Evolutionary conservation across 2,888 invertebrate genomes (phyloP), one percentile per base, ranked within the genome.

Genomic region (Heliconius ismenius): DNA sequence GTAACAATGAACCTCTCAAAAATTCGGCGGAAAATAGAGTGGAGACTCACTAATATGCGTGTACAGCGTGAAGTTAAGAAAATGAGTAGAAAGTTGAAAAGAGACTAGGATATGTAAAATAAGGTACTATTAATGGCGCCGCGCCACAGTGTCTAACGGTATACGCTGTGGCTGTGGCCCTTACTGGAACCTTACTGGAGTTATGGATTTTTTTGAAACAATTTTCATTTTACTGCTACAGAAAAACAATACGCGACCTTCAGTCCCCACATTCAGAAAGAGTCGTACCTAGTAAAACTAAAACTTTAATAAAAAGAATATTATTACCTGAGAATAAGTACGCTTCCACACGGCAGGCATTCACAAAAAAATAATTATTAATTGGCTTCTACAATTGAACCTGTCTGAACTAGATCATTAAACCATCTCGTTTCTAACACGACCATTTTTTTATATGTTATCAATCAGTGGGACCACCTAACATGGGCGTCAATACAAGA

Each of bases 381-480:
- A 76, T 72, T 60, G 11, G 43, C 67, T 67, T 39, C 18, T 58
- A 65, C 39, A 43, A 72, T 26, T 54, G 39, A 39, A 65, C 72
- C 64, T n/a, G 64, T 76, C 39, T 26, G n/a, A 43, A 54, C 58
- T 58, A 60, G 21, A 65, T 65, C 39, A 58, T 58, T 76, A 64
- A 58, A 43, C 28, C 18, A 39, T 36, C 76, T 36, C n/a, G 74
- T 60, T 74, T 36, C 24, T 39, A 39, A 26, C 15, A 13, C 74
- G 68, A 68, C 74, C 43, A 15, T 63, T 49, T 75, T 54, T 49
- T 39, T 15, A 15, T 43, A 0, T 43, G n/a, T 39, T 54, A 75
- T 69, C 62, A 69, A 75, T 69, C 36, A 75, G 64, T 62, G 13
- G 21, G 36, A 65, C 64, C 32, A 65, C 36, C 64, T 65, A 39